Conservation (phyloP, 2,113 vertebrate genomes). For the Phocoena sinus region DNA sequence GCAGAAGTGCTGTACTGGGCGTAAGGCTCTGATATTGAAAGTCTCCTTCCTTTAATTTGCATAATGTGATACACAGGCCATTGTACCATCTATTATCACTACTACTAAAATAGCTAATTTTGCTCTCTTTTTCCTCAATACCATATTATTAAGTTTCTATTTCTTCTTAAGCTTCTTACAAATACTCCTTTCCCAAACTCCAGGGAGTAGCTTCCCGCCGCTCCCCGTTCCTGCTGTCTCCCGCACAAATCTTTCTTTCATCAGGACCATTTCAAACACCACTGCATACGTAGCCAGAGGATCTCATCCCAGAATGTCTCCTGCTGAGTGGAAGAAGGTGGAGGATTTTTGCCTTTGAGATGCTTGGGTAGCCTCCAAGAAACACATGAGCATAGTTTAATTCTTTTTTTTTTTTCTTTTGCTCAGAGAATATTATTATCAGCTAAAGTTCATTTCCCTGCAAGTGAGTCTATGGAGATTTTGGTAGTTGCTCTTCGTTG, state of each 20-base stretch:
- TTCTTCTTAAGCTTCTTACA: neutral
- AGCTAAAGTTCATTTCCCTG: neutral
- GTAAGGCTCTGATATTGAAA: neutral
- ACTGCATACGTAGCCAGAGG: rapidly evolving
- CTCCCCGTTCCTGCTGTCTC: neutral
- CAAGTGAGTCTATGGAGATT: neutral
- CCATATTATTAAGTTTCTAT: neutral
- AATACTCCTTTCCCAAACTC: neutral
- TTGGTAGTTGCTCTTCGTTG: neutral
- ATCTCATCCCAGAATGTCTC: neutral
- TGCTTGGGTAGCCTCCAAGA: neutral
- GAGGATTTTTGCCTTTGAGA: neutral
- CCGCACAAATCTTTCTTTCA: neutral
- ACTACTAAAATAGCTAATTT: neutral
- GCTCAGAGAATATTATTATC: neutral
- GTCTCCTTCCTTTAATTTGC: neutral
- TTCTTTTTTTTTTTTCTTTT: neutral
- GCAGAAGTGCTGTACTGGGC: neutral
- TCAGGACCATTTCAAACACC: neutral
- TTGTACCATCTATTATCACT: neutral
- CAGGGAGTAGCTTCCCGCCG: neutral
- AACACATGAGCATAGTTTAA: neutral
- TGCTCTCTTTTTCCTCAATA: neutral
- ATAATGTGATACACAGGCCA: neutral
- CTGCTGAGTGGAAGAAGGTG: neutral